A percentile compares a stretch with the other conserved stretches of the same genome.
Evolutionary conservation across 2,888 invertebrate genomes (phyloP).

Genomic region (Diarsia rubi): DNA sequence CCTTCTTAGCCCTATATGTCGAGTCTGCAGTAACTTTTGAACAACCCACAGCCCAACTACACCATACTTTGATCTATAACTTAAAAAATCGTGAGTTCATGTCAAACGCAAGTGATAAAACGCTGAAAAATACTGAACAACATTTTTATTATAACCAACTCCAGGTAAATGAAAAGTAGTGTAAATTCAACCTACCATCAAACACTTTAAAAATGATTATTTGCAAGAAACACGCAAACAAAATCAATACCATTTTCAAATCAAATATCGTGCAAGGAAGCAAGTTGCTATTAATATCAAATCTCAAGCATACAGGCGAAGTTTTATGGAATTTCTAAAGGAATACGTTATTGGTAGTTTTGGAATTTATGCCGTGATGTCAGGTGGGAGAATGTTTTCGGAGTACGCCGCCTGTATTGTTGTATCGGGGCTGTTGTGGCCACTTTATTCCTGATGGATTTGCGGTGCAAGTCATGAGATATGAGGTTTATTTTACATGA

Average conservation of each 20-base stretch:
- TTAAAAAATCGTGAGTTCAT: too few relatives aligned
- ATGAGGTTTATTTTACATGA: too few relatives aligned
- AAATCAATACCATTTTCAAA: slow-evolving; percentile 17
- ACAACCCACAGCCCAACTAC: too few relatives aligned
- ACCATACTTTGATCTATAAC: background rate
- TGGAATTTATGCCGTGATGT: slow-evolving; percentile 76
- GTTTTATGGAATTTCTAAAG: slow-evolving; percentile 49
- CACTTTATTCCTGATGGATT: slow-evolving; percentile 54
- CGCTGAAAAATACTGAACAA: too few relatives aligned
- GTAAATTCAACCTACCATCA: background rate
- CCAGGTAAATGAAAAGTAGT: too few relatives aligned
- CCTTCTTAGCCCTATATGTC: too few relatives aligned
- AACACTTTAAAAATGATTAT: background rate
- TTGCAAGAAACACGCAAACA: background rate
- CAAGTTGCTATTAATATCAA: slow-evolving; percentile 38
- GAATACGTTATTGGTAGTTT: slow-evolving; percentile 58
- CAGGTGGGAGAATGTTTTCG: slow-evolving; percentile 57
- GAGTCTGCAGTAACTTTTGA: too few relatives aligned
- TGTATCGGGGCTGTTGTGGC: slow-evolving; percentile 52
- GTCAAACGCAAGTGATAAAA: background rate
- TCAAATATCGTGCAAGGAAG: slow-evolving; percentile 15
- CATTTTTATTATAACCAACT: too few relatives aligned
- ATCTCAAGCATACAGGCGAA: slow-evolving; percentile 36
- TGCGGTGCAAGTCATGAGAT: slow-evolving; percentile 14
- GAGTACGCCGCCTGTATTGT: slow-evolving; percentile 56